phyloP scores from a whole-genome alignment of 2,797 vertebrate genomes.

The Chelidonichthys spinosus region DNA sequence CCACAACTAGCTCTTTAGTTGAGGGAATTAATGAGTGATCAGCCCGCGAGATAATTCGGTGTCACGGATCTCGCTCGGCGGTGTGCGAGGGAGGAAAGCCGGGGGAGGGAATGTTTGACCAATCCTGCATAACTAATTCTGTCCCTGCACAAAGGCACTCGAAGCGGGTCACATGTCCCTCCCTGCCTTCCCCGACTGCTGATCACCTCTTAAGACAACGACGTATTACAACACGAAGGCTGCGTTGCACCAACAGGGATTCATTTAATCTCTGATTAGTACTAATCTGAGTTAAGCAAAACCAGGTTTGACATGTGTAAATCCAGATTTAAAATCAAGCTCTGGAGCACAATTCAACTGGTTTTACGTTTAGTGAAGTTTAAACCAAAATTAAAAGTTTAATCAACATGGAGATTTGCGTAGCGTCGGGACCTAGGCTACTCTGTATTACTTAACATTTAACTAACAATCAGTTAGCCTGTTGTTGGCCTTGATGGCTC shows the following conservation, averaged over 20 bases:
- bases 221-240: conserved; percentile 34
- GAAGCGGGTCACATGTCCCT: conserved; percentile 46
- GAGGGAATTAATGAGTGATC: conserved; percentile 80
- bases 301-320: too few relatives aligned
- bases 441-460: too few relatives aligned
- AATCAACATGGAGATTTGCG: too few relatives aligned
- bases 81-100: conserved; percentile 50
- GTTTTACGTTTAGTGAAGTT: too few relatives aligned
- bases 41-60: conserved; percentile 71
- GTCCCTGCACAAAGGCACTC: conserved; percentile 52
- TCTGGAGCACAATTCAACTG: too few relatives aligned
- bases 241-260: background rate
- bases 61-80: conserved; percentile 60
- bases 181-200: conserved; percentile 41
- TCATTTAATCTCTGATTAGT: background rate
- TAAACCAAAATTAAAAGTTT: too few relatives aligned
- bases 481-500: too few relatives aligned
- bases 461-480: too few relatives aligned
- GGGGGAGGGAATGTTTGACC: conserved; percentile 59
- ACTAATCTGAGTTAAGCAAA: too few relatives aligned
- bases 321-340: too few relatives aligned
- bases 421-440: too few relatives aligned
- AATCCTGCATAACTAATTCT: conserved; percentile 65
- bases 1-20: conserved; percentile 73
- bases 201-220: conserved; percentile 57